Evolutionary conservation across 2,113 vertebrate species (phyloP), one percentile per base, ranked within the genome.

Genomic region (Callionymus lyra): DNA sequence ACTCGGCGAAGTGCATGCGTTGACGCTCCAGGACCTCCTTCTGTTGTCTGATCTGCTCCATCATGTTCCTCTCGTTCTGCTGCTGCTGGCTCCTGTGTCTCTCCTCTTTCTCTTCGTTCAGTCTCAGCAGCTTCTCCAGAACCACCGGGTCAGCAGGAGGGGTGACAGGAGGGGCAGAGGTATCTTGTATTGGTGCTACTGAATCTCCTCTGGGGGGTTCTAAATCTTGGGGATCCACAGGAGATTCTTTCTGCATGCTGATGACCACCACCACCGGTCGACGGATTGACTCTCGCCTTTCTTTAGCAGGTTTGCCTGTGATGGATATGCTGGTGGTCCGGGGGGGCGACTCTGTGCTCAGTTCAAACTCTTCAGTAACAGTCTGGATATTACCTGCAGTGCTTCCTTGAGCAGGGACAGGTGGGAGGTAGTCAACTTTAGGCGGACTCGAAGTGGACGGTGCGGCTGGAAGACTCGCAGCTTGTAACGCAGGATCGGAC

Each of bases 21-120:
- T 95, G 87, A 14, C 63, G 86, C 79, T 90, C 91, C 60, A 99
- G 74, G 52, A 76, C 87, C 54, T 89, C 89, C 18, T 89, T 95
- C 79, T 99, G 94, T 43, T 88, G 84, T 1, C 93, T 83, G 58
- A 99, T 97, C 77, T 97, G 90, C 65, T 90, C 87, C 94, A 98
- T 98, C 93, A 99, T 92, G 58, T 96, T 87, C 56, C 68, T 88
- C 68, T 99, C 94, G 2, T 91, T 90, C 50, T 92, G 88, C 59
- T 89, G 87, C 59, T 88, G 91, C 52, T 87, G 85, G 34, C 86
- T 87, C 17, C 91, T 91, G 65, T 86, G 90, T n/a, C 91, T 81
- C 63, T 88, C 88, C 64, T 91, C 89, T 48, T 91, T 92, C 63
- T 91, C 87, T 53, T 87, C 89, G 0, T 94, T 98, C 38, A 97